A percentile compares a stretch with the other conserved stretches of the same genome.
Conservation (phyloP, 2,797 vertebrate species). For the Sciurus vulgaris region DNA sequence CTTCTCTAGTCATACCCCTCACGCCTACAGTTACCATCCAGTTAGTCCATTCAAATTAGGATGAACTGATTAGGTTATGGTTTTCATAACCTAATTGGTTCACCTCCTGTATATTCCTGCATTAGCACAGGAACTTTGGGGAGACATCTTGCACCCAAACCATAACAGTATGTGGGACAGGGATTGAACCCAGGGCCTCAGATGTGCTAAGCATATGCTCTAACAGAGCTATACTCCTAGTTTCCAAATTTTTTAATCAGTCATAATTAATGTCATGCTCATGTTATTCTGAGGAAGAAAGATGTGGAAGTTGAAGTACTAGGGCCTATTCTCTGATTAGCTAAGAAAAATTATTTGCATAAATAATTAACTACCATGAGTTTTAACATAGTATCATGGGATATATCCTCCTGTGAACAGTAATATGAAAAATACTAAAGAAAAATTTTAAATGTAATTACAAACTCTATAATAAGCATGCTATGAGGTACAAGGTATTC, state of each 20-base stretch:
- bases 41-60: too few species aligned
- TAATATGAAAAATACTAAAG: not conserved
- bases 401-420: not conserved
- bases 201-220: too few species aligned
- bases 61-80: too few species aligned
- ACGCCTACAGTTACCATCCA: too few species aligned
- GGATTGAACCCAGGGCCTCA: too few species aligned
- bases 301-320: not conserved
- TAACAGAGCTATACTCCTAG: too few species aligned
- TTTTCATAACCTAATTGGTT: too few species aligned
- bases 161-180: too few species aligned
- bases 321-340: not conserved
- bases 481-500: not conserved
- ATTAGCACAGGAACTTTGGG: too few species aligned
- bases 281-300: slow-evolving; percentile 29
- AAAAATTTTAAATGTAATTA: not conserved
- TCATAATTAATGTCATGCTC: not conserved
- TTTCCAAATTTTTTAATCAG: not conserved
- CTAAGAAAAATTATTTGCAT: slow-evolving; percentile 33
- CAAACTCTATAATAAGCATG: not conserved
- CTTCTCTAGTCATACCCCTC: too few species aligned
- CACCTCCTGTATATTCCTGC: too few species aligned
- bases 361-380: slow-evolving; percentile 34
- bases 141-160: too few species aligned
- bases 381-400: not conserved